Conservation (phyloP, 2,797 vertebrate genomes). For the Dendrocincla fuliginosa region DNA sequence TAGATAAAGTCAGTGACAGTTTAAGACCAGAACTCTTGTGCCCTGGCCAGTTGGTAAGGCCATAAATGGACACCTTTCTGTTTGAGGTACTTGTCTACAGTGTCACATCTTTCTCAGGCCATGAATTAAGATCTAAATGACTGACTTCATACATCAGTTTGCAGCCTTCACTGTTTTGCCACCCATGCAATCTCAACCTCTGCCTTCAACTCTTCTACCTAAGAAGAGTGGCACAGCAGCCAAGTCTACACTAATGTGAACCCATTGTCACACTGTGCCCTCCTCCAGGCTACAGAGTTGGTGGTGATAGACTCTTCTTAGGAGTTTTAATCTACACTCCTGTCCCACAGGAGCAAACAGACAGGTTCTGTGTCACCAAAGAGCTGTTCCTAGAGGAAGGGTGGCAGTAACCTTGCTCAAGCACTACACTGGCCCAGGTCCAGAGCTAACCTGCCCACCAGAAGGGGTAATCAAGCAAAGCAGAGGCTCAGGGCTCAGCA, state of each 20-base stretch:
- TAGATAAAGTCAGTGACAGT: background rate
- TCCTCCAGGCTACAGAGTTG: background rate
- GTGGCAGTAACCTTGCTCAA: background rate
- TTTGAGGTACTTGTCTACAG: background rate
- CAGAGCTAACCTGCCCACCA: background rate
- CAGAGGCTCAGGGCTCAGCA: background rate
- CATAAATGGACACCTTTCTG: background rate
- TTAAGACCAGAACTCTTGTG: background rate
- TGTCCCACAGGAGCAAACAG: background rate
- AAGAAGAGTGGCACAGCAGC: background rate
- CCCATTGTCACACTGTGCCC: rapidly evolving
- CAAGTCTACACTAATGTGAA: rapidly evolving
- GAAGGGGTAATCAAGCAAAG: background rate
- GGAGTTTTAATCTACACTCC: background rate
- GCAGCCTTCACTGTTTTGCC: background rate
- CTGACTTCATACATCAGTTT: background rate
- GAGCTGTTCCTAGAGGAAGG: background rate
- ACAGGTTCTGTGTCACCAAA: background rate
- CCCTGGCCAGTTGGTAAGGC: background rate
- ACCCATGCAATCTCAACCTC: background rate
- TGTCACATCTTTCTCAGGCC: background rate
- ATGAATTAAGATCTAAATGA: background rate
- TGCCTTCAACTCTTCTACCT: background rate
- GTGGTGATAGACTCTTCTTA: background rate
- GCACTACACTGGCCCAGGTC: rapidly evolving